Evolutionary conservation across 2,888 invertebrate species (phyloP).

Genomic region (Temnothorax unifasciatus): DNA sequence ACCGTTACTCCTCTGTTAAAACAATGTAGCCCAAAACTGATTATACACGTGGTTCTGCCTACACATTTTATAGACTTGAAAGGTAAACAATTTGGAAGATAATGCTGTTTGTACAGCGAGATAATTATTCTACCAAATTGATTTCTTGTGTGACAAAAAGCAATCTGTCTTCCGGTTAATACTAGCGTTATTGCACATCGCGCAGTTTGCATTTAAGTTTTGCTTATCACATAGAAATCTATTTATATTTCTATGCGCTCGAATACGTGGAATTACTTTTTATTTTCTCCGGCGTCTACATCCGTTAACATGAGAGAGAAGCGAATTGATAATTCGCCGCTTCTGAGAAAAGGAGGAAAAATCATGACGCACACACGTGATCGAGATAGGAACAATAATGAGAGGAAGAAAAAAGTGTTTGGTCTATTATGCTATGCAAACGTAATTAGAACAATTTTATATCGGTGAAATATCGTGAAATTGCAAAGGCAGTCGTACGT

Average conservation of each 20-base stretch:
- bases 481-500: background rate
- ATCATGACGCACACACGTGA: background rate
- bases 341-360: constrained; percentile 28
- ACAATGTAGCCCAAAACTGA: constrained; percentile 33
- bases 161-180: background rate
- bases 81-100: background rate
- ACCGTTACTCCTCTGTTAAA: constrained; percentile 33
- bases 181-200: background rate
- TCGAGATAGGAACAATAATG: background rate
- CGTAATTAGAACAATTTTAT: background rate
- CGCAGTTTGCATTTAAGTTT: constrained; percentile 11
- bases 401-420: background rate
- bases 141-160: background rate
- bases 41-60: background rate
- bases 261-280: constrained; percentile 7
- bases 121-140: background rate
- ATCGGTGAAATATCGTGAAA: background rate
- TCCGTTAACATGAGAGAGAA: constrained; percentile 10
- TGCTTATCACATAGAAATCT: constrained; percentile 1
- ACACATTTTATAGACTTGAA: background rate
- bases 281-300: background rate
- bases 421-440: background rate
- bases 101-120: background rate
- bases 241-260: background rate
- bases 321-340: constrained; percentile 8